Evolutionary conservation across 2,113 vertebrate species (phyloP).

Genomic region (Callipepla squamata): DNA sequence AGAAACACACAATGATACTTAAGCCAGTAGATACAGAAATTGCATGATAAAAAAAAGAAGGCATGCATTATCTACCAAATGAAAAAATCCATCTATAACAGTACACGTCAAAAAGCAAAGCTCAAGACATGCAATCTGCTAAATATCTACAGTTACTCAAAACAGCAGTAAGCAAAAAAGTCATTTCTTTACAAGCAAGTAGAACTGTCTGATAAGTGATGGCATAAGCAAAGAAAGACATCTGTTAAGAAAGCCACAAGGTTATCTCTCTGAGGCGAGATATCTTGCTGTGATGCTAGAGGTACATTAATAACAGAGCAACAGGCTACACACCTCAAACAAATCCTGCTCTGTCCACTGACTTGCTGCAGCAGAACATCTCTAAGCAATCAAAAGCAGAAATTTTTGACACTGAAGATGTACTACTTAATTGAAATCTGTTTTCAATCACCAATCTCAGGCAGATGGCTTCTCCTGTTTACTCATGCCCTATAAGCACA

Average conservation of each 20-base stretch:
- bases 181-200: background rate
- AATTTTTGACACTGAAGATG: background rate
- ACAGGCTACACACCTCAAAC: background rate
- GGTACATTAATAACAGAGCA: background rate
- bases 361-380: background rate
- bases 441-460: background rate
- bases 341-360: background rate
- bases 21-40: background rate
- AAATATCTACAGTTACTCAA: background rate
- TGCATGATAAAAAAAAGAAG: background rate
- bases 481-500: background rate
- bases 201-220: background rate
- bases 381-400: background rate
- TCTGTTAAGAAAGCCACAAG: fast-evolving
- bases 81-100: background rate
- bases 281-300: background rate
- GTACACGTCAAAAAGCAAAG: background rate
- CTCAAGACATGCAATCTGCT: background rate
- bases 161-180: background rate
- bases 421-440: background rate
- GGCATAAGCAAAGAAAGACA: background rate
- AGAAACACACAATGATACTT: background rate
- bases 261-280: background rate
- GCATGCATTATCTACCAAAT: background rate
- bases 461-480: conserved; percentile 5